Conservation (phyloP, 1,140 invertebrate species). For the Melanaphis sacchari region DNA sequence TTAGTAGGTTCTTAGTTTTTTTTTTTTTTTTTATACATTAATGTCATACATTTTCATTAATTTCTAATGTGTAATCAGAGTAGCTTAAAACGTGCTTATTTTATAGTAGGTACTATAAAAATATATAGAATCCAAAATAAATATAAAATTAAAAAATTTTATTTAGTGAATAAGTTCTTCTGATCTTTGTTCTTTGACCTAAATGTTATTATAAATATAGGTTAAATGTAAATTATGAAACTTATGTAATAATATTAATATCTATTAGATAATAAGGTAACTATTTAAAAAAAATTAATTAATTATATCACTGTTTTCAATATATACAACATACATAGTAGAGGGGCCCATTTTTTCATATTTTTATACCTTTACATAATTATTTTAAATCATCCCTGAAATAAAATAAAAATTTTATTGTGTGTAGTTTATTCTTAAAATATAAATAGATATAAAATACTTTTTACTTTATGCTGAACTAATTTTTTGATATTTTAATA, state of each 20-base stretch:
- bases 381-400: background rate
- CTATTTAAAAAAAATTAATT: background rate
- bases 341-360: background rate
- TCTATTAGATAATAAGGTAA: background rate
- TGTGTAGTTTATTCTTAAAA: background rate
- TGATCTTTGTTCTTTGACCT: constrained; percentile 23
- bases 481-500: background rate
- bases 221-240: constrained; percentile 10
- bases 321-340: background rate
- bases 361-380: background rate
- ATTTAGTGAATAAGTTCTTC: background rate
- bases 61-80: background rate
- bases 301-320: background rate
- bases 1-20: background rate
- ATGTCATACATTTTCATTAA: background rate
- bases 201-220: background rate
- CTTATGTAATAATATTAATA: background rate
- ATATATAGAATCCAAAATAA: background rate
- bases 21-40: background rate
- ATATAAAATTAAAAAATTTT: background rate
- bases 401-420: background rate
- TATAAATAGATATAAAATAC: background rate
- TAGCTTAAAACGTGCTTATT: too few species aligned
- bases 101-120: background rate
- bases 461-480: background rate